Percentiles rank a stretch among this genome's conserved stretches.
phyloP scores from a whole-genome alignment of 2,888 invertebrate genomes.

The Malachius bipustulatus region DNA sequence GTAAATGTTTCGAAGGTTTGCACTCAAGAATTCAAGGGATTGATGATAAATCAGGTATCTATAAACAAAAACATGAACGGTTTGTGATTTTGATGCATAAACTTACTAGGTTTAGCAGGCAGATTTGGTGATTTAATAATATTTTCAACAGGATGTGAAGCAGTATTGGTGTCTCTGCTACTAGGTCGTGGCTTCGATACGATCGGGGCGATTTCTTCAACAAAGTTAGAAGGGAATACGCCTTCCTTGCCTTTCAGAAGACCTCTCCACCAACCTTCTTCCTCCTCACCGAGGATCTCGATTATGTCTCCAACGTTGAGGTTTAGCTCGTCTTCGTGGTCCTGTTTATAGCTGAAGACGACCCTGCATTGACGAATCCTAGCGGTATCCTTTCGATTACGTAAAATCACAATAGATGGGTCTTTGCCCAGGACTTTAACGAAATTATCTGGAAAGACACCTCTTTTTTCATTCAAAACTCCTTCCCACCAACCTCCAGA shows the following conservation, averaged over 20 bases:
- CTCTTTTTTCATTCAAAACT: constrained; percentile 64
- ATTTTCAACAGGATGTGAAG: constrained; percentile 15
- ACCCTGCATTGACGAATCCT: constrained; percentile 63
- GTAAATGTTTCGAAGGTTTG: no score
- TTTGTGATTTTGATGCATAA: no score
- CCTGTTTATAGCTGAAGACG: constrained; percentile 82
- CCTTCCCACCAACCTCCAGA: constrained; percentile 90
- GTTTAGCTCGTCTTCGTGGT: constrained; percentile 85
- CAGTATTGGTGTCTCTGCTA: constrained; percentile 18
- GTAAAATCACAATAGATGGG: constrained; percentile 21
- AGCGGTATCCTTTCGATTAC: constrained; percentile 29
- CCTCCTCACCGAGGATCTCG: constrained; percentile 82
- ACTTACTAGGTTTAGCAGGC: constrained; percentile 65
- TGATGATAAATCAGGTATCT: no score
- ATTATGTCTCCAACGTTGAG: constrained; percentile 80
- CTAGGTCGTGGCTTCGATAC: constrained; percentile 20
- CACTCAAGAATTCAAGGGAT: no score
- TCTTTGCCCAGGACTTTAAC: constrained; percentile 49
- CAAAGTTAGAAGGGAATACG: constrained; percentile 95
- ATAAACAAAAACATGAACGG: neutral
- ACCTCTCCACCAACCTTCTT: constrained; percentile 93
- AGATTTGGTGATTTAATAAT: constrained; percentile 49
- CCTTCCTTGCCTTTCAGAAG: constrained; percentile 69
- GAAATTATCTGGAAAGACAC: constrained; percentile 91
- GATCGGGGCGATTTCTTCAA: constrained; percentile 41